Evolutionary conservation across 2,113 vertebrate species (phyloP), one percentile per base, ranked within the genome.

Genomic region (Sebastes schlegelii): DNA sequence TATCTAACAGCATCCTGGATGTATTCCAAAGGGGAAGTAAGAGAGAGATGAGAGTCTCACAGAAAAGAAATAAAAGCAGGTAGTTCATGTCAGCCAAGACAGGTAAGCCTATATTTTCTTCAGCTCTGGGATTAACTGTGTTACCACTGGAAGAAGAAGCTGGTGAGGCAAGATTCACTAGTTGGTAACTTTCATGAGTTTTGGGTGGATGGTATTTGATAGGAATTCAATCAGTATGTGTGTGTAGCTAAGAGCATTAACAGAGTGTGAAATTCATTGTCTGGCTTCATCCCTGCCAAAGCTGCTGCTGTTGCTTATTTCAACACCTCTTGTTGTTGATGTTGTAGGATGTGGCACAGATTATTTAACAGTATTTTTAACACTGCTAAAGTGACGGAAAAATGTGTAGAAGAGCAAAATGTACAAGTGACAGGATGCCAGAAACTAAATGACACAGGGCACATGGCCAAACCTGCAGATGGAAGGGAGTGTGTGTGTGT

Each of bases 241-340:
- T 43, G 70, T 60, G 74, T 17, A 49, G 63, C 67, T 78, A 70
- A 78, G 74, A 79, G 74, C 60, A 74, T 89, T 85, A 79, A 61
- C 74, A 2, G 17, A 79, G 78, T 51, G 72, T 84, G 73, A 86
- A 80, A 78, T 85, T 80, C 52, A 86, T 74, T 77, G 82, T 88
- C 40, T 68, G 58, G 12, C 64, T 82, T 80, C 26, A 69, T 68
- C 58, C 40, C 60, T 58, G 65, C 34, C 42, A 57, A 79, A 83
- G 55, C 76, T 72, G 81, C 69, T 66, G 63, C 75, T 57, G 63
- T 21, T 77, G 83, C 84, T 34, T 72, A 23, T 61, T 85, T 81
- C 69, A 49, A 49, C 52, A 48, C 34, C 45, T 75, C 19, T 0
- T 34, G 34, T 26, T 26, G 26, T 34, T 34, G 34, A 4, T 45